phyloP scores from a whole-genome alignment of 1,140 invertebrate genomes.

The Nasonia giraulti region DNA sequence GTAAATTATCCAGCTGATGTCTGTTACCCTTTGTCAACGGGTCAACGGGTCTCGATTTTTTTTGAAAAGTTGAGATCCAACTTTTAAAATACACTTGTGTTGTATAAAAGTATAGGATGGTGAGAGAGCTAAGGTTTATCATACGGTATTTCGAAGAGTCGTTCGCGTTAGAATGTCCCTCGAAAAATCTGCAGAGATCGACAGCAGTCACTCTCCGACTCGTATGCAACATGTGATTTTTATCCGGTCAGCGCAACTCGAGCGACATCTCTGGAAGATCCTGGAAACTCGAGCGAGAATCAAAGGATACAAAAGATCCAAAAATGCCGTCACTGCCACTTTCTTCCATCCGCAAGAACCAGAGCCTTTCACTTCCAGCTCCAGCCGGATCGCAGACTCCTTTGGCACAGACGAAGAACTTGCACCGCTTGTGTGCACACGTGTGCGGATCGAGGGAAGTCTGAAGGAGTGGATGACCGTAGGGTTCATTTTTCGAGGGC shows the following conservation, averaged over 20 bases:
- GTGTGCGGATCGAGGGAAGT: neutral
- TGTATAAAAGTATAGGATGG: too few relatives aligned
- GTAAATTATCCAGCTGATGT: neutral
- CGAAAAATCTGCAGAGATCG: neutral
- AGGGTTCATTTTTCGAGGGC: constrained; percentile 4
- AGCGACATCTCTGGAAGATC: constrained; percentile 45
- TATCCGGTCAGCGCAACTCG: neutral
- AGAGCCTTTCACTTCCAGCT: constrained; percentile 3
- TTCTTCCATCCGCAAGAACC: neutral
- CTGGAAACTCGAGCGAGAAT: neutral
- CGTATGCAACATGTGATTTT: neutral
- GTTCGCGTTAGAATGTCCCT: neutral
- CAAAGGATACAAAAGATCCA: neutral
- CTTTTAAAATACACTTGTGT: neutral
- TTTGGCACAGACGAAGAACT: too few relatives aligned
- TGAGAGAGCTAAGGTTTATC: too few relatives aligned
- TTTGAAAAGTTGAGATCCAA: neutral
- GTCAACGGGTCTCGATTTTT: neutral
- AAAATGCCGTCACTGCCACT: neutral
- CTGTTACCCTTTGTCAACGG: neutral
- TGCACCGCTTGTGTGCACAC: too few relatives aligned
- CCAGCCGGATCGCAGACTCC: neutral
- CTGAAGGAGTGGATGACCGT: neutral
- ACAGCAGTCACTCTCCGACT: neutral
- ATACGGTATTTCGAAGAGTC: neutral